Evolutionary conservation across 2,888 invertebrate genomes (phyloP).

Genomic region (Trachelus troglodyta): DNA sequence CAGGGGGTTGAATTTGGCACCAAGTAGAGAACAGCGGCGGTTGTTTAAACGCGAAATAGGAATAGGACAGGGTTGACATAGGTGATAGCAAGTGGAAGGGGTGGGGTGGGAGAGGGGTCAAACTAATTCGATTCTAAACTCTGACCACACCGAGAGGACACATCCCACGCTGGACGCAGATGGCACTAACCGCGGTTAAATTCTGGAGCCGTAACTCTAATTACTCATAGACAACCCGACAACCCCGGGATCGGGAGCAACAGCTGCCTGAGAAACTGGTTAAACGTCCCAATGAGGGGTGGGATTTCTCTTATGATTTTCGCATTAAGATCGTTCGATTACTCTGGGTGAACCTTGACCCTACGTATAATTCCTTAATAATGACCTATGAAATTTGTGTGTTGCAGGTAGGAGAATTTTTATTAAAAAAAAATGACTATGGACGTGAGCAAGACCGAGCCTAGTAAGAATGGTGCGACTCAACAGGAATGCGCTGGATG

Average conservation of each 20-base stretch:
- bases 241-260: conserved; percentile 54
- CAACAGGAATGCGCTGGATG: conserved; percentile 85
- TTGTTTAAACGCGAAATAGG: conserved; percentile 41
- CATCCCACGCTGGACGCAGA: conserved; percentile 60
- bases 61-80: conserved; percentile 18
- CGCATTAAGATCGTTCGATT: neutral
- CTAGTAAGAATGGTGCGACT: conserved; percentile 60
- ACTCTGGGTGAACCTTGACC: no score
- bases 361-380: neutral
- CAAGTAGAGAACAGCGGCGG: no score
- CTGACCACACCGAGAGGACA: conserved; percentile 59
- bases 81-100: conserved; percentile 23
- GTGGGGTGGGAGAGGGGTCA: conserved; percentile 54
- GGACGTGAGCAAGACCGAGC: conserved; percentile 62
- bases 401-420: conserved; percentile 31
- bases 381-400: conserved; percentile 4
- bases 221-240: conserved; percentile 65
- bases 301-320: neutral
- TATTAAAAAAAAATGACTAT: conserved; percentile 55
- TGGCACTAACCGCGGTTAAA: conserved; percentile 66
- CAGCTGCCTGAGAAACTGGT: conserved; percentile 65
- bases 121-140: conserved; percentile 68
- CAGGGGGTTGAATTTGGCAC: conserved; percentile 26
- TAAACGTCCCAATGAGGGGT: conserved; percentile 34
- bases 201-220: conserved; percentile 66